Evolutionary conservation across 2,113 vertebrate genomes (phyloP), one percentile per base, ranked within the genome.

Genomic region (Macquaria ambigua): DNA sequence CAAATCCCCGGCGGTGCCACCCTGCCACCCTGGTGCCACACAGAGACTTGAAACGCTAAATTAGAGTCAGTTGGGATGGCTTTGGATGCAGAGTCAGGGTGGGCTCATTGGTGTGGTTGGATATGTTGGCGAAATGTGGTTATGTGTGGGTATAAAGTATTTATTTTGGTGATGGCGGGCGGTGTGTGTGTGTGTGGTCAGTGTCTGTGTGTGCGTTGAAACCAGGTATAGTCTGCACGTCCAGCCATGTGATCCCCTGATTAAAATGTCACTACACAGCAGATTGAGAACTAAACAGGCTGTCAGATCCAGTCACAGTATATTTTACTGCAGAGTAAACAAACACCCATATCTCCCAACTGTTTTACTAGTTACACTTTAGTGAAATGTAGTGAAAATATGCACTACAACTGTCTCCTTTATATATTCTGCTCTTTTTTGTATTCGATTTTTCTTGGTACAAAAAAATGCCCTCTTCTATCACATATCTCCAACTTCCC

Each of bases 61-160:
- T 93, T 92, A 93, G 58, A 87, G 83, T 70, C 63, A 74, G 83
- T 85, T 14, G 75, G 53, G 85, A 79, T 52, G 88, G 80, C 71
- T 91, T 90, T 85, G 87, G 90, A 89, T 79, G 72, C 83, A 91
- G 81, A 90, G 71, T 87, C 87, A 79, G 93, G 92, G 93, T 94
- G 93, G 93, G 90, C 93, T 88, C 79, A 82, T 82, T 92, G 91
- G 86, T 94, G 93, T 89, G 93, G 93, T 75, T 74, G 83, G 73
- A 53, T 63, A 48, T 90, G 91, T 92, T 93, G 91, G 91, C 76
- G 71, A 91, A 85, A 77, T 72, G 92, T 7, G 90, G 91, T 92
- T 78, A 63, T n/a, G 86, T 90, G 92, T 94, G 93, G 93, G 88
- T 74, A 83, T 77, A 89, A 89, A 88, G 90, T 87, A 93, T 93